Percentiles rank a stretch among this genome's conserved stretches.
Evolutionary conservation across 2,888 invertebrate genomes (phyloP).

Genomic region (Schrankia costaestrigalis): DNA sequence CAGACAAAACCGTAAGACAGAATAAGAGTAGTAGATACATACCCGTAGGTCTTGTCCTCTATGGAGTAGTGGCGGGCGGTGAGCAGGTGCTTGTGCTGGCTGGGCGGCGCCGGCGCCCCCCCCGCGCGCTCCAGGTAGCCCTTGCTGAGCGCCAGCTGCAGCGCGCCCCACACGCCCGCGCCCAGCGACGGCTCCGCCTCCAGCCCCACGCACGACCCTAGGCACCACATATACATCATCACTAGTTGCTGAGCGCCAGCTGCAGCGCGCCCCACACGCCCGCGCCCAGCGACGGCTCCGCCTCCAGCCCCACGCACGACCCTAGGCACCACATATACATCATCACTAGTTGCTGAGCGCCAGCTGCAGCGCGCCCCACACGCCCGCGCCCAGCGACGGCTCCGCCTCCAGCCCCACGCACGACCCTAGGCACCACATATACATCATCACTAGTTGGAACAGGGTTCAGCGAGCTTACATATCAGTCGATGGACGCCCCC

Average conservation of each 20-base stretch:
- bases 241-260: conserved; percentile 79
- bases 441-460: conserved; percentile 66
- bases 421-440: conserved; percentile 35
- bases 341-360: conserved; percentile 66
- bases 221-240: not conserved
- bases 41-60: conserved; percentile 55
- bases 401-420: conserved; percentile 81
- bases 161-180: conserved; percentile 94
- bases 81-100: conserved; percentile 35
- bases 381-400: conserved; percentile 94
- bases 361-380: conserved; percentile 93
- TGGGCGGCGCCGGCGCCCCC: conserved; percentile 82
- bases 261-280: conserved; percentile 95
- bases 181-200: conserved; percentile 96
- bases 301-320: conserved; percentile 48
- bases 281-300: conserved; percentile 94
- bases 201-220: conserved; percentile 74
- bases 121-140: conserved; percentile 94
- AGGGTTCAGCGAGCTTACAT: conserved; percentile 92
- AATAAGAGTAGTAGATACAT: too few relatives aligned
- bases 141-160: conserved; percentile 95
- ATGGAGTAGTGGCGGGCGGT: conserved; percentile 44
- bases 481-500: too few relatives aligned
- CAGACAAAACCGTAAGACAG: too few relatives aligned
- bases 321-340: conserved; percentile 32